A percentile compares a stretch with the other conserved stretches of the same genome.
These are phyloP conservation scores for Charanyca ferruginea DNA, from an alignment of 2,888 invertebrate species.

Conservation along the genomic window DNA sequence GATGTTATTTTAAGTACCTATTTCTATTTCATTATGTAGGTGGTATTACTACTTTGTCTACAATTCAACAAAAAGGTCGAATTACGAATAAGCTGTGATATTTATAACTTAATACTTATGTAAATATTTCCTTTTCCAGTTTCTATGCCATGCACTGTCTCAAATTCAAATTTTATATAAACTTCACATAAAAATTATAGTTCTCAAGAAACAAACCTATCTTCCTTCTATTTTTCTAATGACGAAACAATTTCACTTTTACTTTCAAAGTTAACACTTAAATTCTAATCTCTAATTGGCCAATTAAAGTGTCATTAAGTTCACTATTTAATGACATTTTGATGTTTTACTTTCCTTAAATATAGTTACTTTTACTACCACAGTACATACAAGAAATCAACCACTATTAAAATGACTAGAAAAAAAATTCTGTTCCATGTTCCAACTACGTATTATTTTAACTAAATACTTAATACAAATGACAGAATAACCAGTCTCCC, in stretches of 20 bases:
- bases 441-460: background rate
- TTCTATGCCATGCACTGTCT: background rate
- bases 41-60: conserved; percentile 1
- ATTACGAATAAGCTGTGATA: background rate
- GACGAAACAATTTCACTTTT: background rate
- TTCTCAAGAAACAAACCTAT: background rate
- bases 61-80: background rate
- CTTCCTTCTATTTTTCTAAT: background rate
- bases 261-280: conserved; percentile 4
- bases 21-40: background rate
- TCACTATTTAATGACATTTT: conserved; percentile 20
- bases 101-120: background rate
- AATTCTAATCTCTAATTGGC: conserved; percentile 2
- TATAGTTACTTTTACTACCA: background rate
- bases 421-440: background rate
- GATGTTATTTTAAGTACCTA: conserved; percentile 8
- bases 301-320: conserved; percentile 19
- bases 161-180: too few relatives aligned
- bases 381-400: background rate
- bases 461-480: background rate
- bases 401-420: background rate
- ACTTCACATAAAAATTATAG: background rate
- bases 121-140: background rate
- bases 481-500: background rate
- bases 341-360: background rate